Conservation (phyloP, 2,113 vertebrate species). For the Orcinus orca region DNA sequence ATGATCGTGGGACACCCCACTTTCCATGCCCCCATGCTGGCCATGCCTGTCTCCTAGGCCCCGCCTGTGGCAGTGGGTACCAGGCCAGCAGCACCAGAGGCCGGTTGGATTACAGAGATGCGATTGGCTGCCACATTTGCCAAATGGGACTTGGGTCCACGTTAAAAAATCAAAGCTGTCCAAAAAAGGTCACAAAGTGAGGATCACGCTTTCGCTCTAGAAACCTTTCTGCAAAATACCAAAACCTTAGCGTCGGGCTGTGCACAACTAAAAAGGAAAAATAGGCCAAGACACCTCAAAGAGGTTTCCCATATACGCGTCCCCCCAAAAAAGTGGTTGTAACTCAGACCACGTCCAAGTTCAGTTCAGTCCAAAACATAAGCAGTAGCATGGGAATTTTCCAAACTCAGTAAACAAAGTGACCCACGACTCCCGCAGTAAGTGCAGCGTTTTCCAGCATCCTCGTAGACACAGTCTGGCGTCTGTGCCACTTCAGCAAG, state of each 20-base stretch:
- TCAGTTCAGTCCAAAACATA: constrained; percentile 71
- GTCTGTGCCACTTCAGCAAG: constrained; percentile 26
- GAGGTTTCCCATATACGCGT: constrained; percentile 78
- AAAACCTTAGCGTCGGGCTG: constrained; percentile 74
- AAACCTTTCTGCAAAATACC: constrained; percentile 69
- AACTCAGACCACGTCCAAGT: constrained; percentile 75
- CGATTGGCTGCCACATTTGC: constrained; percentile 72
- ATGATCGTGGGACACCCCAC: constrained; percentile 56
- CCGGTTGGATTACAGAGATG: constrained; percentile 71
- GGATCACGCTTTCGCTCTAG: constrained; percentile 8
- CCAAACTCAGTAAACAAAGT: constrained; percentile 73
- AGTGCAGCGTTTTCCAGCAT: constrained; percentile 70
- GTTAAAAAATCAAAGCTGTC: constrained; percentile 73
- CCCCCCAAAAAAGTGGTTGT: constrained; percentile 67
- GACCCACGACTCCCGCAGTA: constrained; percentile 68
- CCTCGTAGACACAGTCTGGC: constrained; percentile 68
- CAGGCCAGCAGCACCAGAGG: constrained; percentile 73
- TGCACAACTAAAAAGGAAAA: constrained; percentile 61
- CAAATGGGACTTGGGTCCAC: constrained; percentile 80
- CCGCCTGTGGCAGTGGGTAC: constrained; percentile 31
- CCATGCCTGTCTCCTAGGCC: constrained; percentile 45
- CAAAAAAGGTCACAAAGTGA: constrained; percentile 41
- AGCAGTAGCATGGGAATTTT: constrained; percentile 75
- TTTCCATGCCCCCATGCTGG: constrained; percentile 3
- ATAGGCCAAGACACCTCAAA: constrained; percentile 73